Evolutionary conservation across 2,888 invertebrate species (phyloP), one percentile per base, ranked within the genome.

Genomic region (Bhutanitis thaidina): DNA sequence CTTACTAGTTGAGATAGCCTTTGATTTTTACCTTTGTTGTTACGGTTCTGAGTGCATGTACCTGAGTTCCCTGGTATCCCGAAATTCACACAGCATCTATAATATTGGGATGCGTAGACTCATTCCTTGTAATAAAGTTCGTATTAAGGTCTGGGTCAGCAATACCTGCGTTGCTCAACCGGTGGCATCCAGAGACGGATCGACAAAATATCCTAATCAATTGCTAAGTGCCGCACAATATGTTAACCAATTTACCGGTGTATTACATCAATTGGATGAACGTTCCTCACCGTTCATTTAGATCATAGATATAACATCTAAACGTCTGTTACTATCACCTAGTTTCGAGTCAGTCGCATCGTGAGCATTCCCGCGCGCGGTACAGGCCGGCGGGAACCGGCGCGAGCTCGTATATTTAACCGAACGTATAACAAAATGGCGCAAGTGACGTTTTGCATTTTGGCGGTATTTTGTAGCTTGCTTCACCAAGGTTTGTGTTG

Each of bases 201-300:
- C 12, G 56, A 52, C 54, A 14, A 40, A 64, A 66, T 64, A 62
- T 63, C 66, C 63, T 67, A 69, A 65, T 70, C 66, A 68, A 60
- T 62, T 41, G 50, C 41, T 39, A 41, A 39, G 43, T 44, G 46
- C 43, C 52, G 44, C 49, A 39, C 45, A 51, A 47, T 52, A 48
- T 40, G 50, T 51, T 58, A 67, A 63, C 56, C 78, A 79, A 82
- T 82, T 82, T 78, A 69, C 68, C 60, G 67, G 65, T 64, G 64
- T 70, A 74, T 78, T 74, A 77, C 61, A 60, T 60, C 82, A 86
- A 86, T 85, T 86, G 87, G 71, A 86, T 86, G 86, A 85, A 69
- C 76, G 76, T 30, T 25, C 46, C 64, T 65, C 46, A 49, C 49
- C 43, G 54, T 49, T 46, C 40, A 49, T 57, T 55, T 56, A 52